Percentiles rank a stretch among this genome's conserved stretches.
Conservation (phyloP, 1,140 invertebrate genomes). For the Fopius arisanus region DNA sequence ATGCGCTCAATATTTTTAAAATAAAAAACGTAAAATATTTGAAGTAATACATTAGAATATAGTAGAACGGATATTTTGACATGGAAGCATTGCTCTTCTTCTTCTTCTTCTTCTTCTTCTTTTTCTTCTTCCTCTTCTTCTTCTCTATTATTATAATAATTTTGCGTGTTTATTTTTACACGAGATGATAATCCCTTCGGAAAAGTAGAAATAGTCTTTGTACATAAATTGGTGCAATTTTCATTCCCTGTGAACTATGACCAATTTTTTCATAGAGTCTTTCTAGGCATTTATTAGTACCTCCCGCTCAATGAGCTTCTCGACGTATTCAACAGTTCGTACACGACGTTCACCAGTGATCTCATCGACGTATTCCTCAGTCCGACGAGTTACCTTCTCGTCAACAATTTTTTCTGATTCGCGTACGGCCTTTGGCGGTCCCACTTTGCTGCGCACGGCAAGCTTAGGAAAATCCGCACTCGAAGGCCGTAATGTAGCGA, state of each 20-base stretch:
- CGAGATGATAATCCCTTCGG: no score
- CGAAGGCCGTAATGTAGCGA: constrained; percentile 68
- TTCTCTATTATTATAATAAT: no score
- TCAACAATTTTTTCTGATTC: constrained; percentile 89
- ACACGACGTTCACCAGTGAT: constrained; percentile 83
- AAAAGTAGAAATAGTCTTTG: not conserved
- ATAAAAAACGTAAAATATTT: no score
- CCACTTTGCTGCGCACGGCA: constrained; percentile 81
- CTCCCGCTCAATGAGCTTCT: constrained; percentile 95
- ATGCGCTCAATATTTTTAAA: no score
- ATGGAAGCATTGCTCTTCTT: no score
- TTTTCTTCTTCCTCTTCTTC: no score
- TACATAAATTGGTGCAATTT: not conserved
- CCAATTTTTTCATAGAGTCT: not conserved
- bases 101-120: no score
- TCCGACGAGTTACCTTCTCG: constrained; percentile 85
- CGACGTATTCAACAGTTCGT: constrained; percentile 90
- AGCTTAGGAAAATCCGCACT: constrained; percentile 81
- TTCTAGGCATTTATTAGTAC: constrained; percentile 65
- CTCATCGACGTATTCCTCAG: constrained; percentile 88
- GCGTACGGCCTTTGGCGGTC: constrained; percentile 77
- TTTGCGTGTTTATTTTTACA: no score
- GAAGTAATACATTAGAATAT: no score
- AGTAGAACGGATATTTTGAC: not conserved
- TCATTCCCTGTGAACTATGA: not conserved